Evolutionary conservation across 2,888 invertebrate genomes (phyloP), one percentile per base, ranked within the genome.

Genomic region (Eueremaeus valkanovi): DNA sequence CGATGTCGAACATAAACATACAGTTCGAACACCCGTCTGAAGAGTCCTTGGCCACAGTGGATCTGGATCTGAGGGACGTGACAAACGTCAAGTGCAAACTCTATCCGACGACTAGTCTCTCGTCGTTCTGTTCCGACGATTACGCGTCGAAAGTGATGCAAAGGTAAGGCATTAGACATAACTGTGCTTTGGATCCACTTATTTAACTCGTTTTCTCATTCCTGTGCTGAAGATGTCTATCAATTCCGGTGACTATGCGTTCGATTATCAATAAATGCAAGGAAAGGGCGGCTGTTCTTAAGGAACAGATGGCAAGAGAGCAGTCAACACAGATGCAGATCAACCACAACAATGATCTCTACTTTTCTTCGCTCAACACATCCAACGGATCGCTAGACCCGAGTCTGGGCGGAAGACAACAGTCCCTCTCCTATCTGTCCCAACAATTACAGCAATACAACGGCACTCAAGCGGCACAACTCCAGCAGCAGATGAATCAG

Each of bases 11-110:
- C 83, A 89, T 97, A 78, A 91, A 92, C 13, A 89, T 97, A 27
- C 91, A 93, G 11, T 88, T 97, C 82, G 95, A 95, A 83, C 95
- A 96, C 85, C 95, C 96, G 0, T 85, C 90, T 27, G 93, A 94
- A 75, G 95, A 95, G 83, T 91, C 92, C 77, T 90, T 96, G 89
- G 92, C 94, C 0, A 95, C 95, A 75, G 91, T 92, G 18, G 95
- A 96, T 83, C 87, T 97, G 78, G 91, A 94, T 83, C 85, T 97
- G 73, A 86, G 88, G 8, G 93, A 95, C 81, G 88, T 92, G 24
- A 89, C 90, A 0, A 89, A 90, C 78, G 88, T 93, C 0, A 88
- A 89, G 73, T 95, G 94, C 81, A 87, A 89, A 42, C 88, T 95
- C 0, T 90, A 90, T 82, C 88, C 89, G 33, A 86, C 89, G 1